Base-by-base conservation (phyloP, 2,888 invertebrate genomes). In the Aporophyla nigra region DNA sequence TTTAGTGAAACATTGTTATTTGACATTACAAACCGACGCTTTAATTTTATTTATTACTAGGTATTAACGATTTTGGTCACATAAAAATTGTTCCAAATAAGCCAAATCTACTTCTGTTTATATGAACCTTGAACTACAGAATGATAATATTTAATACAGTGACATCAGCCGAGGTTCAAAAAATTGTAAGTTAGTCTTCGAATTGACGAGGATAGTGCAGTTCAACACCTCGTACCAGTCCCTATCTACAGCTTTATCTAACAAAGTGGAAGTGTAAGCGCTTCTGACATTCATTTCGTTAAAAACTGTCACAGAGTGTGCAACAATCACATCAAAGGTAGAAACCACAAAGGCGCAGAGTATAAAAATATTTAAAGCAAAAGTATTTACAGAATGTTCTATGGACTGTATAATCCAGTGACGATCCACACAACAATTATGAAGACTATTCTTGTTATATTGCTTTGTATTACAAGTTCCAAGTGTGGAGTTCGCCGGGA, bases 401-500 rank as follows among this genome's bases (percentile, higher is more conserved):
- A 67, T 5, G 19, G 33, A 40, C 19, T n/a, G 54, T 3, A 2
- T 9, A 46, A 19, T n/a, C 40, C 1, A 43, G 2, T 46, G 12
- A 14, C 3, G n/a, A 63, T 46, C 10, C 24, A 53, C n/a, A 7
- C 2, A 40, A 58, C 10, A 5, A 80, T 40, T n/a, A 56, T 79
- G 79, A 79, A 79, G 49, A 75, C 16, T 33, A 24, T 75, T 46
- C 16, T 75, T 19, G 7, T 75, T 16, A 5, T 68, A 33, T 68
- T 75, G 1, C 27, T 80, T 6, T 80, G 1, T 21, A 69, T 79
- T 65, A 10, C 58, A 54, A 75, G 21, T 24, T 21, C 75, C 14
- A 59, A 58, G 9, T 69, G 75, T n/a, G 75, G 75, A 10, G 63
- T 79, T 58, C 0, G 75, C 2, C 81, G 81, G 12, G 19, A 77